A percentile compares a stretch with the other conserved stretches of the same genome.
Evolutionary conservation across 2,888 invertebrate species (phyloP).

Genomic region (Catocala sponsa): DNA sequence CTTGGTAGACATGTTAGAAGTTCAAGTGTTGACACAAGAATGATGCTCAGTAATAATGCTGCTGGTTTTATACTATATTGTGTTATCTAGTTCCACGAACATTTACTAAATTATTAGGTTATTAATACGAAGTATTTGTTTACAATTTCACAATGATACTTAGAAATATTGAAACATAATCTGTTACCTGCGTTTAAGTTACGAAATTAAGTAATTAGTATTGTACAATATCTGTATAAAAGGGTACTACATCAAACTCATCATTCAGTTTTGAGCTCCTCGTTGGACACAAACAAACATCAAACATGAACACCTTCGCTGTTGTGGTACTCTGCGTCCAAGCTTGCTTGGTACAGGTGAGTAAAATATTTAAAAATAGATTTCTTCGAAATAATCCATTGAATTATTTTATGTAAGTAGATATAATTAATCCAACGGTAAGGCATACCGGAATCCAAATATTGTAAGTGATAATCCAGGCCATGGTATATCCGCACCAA

Average conservation of each 20-base stretch:
- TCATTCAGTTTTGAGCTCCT: constrained; percentile 29
- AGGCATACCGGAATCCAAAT: too few relatives aligned
- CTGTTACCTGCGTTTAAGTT: too few relatives aligned
- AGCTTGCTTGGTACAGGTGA: constrained; percentile 31
- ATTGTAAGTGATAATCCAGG: too few relatives aligned
- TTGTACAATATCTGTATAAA: constrained; percentile 10
- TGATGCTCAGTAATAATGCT: constrained; percentile 11
- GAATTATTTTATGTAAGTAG: too few relatives aligned
- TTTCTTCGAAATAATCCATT: constrained; percentile 13
- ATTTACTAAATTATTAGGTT: background rate
- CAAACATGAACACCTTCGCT: constrained; percentile 38
- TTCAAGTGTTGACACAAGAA: constrained; percentile 22
- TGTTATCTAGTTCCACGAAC: constrained; percentile 5
- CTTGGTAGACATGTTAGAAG: constrained; percentile 54
- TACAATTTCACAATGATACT: background rate
- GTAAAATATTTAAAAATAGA: background rate
- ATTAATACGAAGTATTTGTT: background rate
- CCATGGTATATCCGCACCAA: too few relatives aligned
- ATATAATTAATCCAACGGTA: too few relatives aligned
- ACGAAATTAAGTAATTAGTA: background rate
- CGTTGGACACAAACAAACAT: constrained; percentile 15
- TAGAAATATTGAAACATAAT: too few relatives aligned
- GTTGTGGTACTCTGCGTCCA: constrained; percentile 43
- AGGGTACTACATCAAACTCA: background rate
- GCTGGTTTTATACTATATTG: constrained; percentile 41